Evolutionary conservation across 2,888 invertebrate genomes (phyloP).

Genomic region (Lasioglossum marginatum): DNA sequence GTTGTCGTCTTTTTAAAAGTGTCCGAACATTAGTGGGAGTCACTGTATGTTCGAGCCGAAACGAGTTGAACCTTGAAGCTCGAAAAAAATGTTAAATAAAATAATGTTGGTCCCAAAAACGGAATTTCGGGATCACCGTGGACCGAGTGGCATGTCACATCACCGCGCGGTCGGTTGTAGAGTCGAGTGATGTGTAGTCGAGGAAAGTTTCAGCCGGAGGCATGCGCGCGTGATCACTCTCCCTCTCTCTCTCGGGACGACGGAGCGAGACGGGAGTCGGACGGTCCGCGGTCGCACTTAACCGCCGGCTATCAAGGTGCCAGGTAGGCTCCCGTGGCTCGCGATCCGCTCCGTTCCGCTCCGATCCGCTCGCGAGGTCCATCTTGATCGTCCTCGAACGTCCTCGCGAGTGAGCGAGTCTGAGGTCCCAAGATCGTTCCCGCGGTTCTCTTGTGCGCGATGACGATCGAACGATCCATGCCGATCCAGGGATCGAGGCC

Average conservation of each 20-base stretch:
- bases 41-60: too few relatives aligned
- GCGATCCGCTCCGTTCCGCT: constrained; percentile 23
- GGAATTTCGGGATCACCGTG: neutral
- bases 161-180: neutral
- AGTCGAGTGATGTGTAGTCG: neutral
- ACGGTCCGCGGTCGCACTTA: constrained; percentile 77
- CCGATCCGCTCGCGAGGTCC: constrained; percentile 26
- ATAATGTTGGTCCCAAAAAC: neutral
- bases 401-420: neutral
- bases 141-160: neutral
- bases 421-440: constrained; percentile 12
- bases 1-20: too few relatives aligned
- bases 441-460: constrained; percentile 43
- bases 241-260: constrained; percentile 38
- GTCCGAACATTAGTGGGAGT: too few relatives aligned
- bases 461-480: constrained; percentile 26
- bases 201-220: constrained; percentile 53
- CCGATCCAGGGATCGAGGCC: constrained; percentile 18
- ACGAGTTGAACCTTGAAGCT: too few relatives aligned
- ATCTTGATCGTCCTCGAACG: neutral
- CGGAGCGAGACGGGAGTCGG: constrained; percentile 50
- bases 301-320: constrained; percentile 79
- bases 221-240: constrained; percentile 56
- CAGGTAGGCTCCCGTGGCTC: constrained; percentile 57
- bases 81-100: too few relatives aligned